Evolutionary conservation across 1,140 invertebrate species (phyloP).

Genomic region (Drosophila arizonae): DNA sequence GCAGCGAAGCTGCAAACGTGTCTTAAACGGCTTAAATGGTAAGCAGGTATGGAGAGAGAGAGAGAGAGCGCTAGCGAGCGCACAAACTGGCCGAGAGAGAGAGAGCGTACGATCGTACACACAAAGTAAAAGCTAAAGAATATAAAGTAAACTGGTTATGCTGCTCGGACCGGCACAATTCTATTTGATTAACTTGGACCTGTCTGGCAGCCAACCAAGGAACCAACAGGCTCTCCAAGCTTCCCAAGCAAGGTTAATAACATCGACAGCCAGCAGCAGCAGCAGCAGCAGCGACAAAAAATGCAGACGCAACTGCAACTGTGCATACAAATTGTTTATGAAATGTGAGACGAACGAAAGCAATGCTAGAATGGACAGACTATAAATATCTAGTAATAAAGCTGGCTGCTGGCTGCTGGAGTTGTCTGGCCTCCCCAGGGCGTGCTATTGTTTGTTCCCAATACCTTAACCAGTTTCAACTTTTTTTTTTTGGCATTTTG

Average conservation of each 20-base stretch:
- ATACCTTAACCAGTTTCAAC: conserved; percentile 4
- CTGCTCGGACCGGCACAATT: conserved; percentile 48
- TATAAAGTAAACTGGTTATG: conserved; percentile 61
- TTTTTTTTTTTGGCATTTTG: conserved; percentile 35
- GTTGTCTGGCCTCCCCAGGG: conserved; percentile 23
- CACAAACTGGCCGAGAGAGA: conserved; percentile 18
- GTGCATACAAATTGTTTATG: conserved; percentile 53
- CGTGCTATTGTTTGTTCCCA: conserved; percentile 26
- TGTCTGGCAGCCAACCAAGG: conserved; percentile 40
- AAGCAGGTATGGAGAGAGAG: conserved; percentile 24
- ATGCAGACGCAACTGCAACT: conserved; percentile 48
- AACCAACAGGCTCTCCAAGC: conserved; percentile 36
- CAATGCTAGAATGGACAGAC: conserved; percentile 17
- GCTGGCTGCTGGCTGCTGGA: conserved; percentile 13
- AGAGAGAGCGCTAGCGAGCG: conserved; percentile 7
- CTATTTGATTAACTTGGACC: conserved; percentile 40
- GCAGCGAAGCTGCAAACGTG: conserved; percentile 67
- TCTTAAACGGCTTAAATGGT: conserved; percentile 55
- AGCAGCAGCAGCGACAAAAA: conserved; percentile 8
- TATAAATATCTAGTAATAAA: conserved; percentile 5
- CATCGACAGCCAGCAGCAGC: conserved; percentile 19
- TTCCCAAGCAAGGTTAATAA: conserved; percentile 60
- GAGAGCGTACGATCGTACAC: not conserved
- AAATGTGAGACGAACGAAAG: conserved; percentile 34
- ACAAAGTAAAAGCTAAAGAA: conserved; percentile 60